Base-by-base conservation (phyloP, 2,797 vertebrate species). In the Pseudochirops corinnae region DNA sequence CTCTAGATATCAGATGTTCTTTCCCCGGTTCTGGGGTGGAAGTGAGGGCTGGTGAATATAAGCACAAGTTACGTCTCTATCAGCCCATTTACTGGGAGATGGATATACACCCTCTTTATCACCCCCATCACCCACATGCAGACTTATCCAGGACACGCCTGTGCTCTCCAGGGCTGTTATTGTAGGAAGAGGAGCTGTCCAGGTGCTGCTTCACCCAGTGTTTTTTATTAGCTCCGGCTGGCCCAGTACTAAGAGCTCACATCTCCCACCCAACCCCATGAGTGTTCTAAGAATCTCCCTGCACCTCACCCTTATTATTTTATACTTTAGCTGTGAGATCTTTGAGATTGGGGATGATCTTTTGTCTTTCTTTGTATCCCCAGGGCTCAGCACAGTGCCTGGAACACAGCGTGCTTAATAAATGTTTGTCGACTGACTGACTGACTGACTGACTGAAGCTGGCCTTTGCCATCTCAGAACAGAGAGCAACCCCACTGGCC, bases 181-280 rank as follows among this genome's bases (percentile, higher is more conserved):
- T 92, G 95, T 96, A 97, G 95, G 96, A 97, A 97, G 14, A 93
- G 92, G 94, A 97, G 90, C 90, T 39, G 33, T 16, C 21, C 14
- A 33, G 87, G 55, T 67, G 93, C 7, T 53, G 29, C 56, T 18
- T 96, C 92, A 93, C 55, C 24, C 10, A 91, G 21, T 56, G 87
- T 94, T 56, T 52, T 28, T 3, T 46, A 91, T 56, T 53, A 57
- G 12, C 55, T 91, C 91, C 91, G 93, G 87, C 93, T 5, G 95
- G 91, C 91, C 94, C 46, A 82, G 91, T 50, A 0, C 46, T 53
- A 31, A 46, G 18, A 28, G 67, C 94, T 90, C 90, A 33, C 13
- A 26, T 93, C 56, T 92, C 91, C 90, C 31, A 39, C 92, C 28
- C 90, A 74, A 87, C 14, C 33, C 57, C 6, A 94, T n/a, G 18